phyloP scores from a whole-genome alignment of 2,113 vertebrate genomes.

The Podarcis raffonei region DNA sequence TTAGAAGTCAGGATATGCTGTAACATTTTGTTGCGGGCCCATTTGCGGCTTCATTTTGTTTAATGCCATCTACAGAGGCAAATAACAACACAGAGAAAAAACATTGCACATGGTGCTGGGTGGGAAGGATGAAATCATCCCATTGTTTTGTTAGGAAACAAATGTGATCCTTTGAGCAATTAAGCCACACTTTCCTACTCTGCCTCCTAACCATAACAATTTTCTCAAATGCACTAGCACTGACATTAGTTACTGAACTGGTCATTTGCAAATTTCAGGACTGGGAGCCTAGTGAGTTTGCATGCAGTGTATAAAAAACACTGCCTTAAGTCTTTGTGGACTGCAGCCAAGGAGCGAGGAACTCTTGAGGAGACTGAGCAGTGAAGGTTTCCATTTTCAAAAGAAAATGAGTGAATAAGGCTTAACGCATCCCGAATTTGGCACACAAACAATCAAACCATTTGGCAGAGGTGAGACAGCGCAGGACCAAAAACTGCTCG shows the following conservation, averaged over 20 bases:
- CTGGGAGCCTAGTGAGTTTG: not conserved
- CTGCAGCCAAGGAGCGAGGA: not conserved
- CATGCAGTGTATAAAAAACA: not conserved
- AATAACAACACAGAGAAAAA: not conserved
- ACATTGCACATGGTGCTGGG: not conserved
- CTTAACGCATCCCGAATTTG: not conserved
- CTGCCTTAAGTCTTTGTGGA: not conserved
- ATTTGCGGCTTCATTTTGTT: not conserved
- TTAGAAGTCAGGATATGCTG: not conserved
- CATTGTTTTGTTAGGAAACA: not conserved
- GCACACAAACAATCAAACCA: not conserved
- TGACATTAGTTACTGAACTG: not conserved
- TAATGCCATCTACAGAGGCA: not conserved
- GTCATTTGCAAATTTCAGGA: not conserved
- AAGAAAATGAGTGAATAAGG: slow-evolving; percentile 2
- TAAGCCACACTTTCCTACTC: not conserved
- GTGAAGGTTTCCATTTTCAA: not conserved
- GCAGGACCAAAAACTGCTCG: not conserved
- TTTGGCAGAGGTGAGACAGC: not conserved
- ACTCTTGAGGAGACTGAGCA: not conserved
- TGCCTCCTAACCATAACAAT: not conserved
- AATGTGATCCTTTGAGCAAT: not conserved
- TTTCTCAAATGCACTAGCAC: not conserved
- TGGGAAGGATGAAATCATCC: not conserved
- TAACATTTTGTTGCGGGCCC: not conserved